phyloP scores from a whole-genome alignment of 2,797 vertebrate genomes.

The Adrianichthys oophorus region DNA sequence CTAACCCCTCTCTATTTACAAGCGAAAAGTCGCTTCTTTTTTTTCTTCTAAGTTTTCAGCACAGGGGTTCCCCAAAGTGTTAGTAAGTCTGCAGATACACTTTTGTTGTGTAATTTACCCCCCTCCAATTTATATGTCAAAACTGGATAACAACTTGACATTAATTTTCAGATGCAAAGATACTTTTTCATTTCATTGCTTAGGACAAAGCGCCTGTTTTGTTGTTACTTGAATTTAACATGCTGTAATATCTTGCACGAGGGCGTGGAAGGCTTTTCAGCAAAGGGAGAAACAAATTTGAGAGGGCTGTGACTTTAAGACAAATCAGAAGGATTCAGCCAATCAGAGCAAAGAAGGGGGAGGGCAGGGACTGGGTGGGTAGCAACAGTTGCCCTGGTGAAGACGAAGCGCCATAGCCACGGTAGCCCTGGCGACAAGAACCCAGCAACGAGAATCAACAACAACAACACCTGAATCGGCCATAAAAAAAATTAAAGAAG shows the following conservation, averaged over 20 bases:
- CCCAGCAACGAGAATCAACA: conserved; percentile 95
- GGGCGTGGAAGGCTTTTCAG: conserved; percentile 54
- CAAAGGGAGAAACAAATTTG: conserved; percentile 25
- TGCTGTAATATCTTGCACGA: conserved; percentile 39
- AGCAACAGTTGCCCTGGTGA: conserved; percentile 99
- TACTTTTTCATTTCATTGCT: neutral
- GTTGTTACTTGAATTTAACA: neutral
- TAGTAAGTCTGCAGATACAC: too few species aligned
- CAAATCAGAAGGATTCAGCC: conserved; percentile 56
- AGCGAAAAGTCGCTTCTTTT: too few species aligned
- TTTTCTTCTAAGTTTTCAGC: too few species aligned
- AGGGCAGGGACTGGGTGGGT: conserved; percentile 85
- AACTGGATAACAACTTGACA: too few species aligned
- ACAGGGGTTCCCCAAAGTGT: too few species aligned
- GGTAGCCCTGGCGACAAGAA: conserved; percentile 99
- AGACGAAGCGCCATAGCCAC: conserved; percentile 99
- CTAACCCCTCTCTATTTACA: too few species aligned
- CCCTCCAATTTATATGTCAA: too few species aligned
- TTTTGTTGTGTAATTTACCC: too few species aligned
- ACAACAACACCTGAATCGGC: conserved; percentile 87
- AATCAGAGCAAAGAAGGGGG: conserved; percentile 73
- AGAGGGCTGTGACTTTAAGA: conserved; percentile 62
- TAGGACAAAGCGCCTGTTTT: neutral
- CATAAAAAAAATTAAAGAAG: conserved; percentile 48
- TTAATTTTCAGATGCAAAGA: too few species aligned